These are phyloP conservation scores for Druon quercuslanigerum DNA, from an alignment of 1,140 invertebrate genomes.

Conservation along the genomic window DNA sequence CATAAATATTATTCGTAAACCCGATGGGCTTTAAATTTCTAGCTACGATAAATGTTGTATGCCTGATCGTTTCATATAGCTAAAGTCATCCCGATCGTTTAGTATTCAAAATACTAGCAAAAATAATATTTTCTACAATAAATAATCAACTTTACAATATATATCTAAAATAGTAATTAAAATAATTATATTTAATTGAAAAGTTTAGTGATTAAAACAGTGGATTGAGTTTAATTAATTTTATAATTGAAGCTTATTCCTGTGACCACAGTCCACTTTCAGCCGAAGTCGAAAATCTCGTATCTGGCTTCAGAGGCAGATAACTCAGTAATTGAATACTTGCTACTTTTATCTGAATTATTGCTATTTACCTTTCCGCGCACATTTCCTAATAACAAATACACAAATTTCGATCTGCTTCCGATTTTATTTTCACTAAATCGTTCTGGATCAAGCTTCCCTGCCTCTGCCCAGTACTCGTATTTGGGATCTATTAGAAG, in stretches of 20 bases:
- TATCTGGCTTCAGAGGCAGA: slow-evolving; percentile 39
- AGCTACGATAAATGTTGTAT: too few species aligned
- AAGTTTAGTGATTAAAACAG: too few species aligned
- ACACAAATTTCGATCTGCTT: slow-evolving; percentile 60
- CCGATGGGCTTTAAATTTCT: too few species aligned
- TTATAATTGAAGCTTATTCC: background rate
- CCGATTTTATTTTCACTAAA: slow-evolving; percentile 61
- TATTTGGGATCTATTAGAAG: slow-evolving; percentile 74
- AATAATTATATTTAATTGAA: too few species aligned
- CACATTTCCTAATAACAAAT: slow-evolving; percentile 76
- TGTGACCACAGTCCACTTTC: slow-evolving; percentile 46
- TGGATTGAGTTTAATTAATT: too few species aligned
- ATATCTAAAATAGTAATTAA: too few species aligned
- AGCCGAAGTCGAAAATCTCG: slow-evolving; percentile 26
- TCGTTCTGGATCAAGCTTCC: slow-evolving; percentile 76
- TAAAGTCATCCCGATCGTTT: too few species aligned
- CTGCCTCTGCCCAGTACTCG: slow-evolving; percentile 75
- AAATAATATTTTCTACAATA: too few species aligned
- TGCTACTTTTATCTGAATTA: slow-evolving; percentile 48
- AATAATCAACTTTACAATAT: too few species aligned
- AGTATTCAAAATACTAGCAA: too few species aligned
- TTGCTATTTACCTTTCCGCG: slow-evolving; percentile 68
- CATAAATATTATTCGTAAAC: too few species aligned
- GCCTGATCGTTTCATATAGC: too few species aligned
- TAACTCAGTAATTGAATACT: slow-evolving; percentile 38